Evolutionary conservation across 2,797 vertebrate genomes (phyloP), one percentile per base, ranked within the genome.

Genomic region (Acipenser transmontanus): DNA sequence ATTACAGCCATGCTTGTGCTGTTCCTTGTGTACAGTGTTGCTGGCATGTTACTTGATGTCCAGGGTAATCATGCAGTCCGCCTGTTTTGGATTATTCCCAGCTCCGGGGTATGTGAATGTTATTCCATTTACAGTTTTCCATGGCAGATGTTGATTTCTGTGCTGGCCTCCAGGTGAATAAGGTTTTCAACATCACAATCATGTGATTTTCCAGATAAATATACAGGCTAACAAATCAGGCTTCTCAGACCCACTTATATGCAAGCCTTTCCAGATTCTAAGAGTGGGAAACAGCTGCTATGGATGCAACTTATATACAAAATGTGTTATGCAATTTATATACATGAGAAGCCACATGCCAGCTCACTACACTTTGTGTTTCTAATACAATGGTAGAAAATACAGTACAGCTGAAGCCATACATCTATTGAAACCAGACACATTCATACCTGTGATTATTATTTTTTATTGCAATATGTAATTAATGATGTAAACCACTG

Each of bases 11-110:
- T 73, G 74, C 62, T 47, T 49, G 49, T 17, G 50, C 60, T 50
- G 50, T 61, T 63, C 54, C 47, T 52, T 9, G 59, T 62, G 66
- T 34, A 20, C 54, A 49, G 62, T 69, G 48, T 77, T 66, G 78
- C 82, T 88, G 83, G 86, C 86, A 81, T 87, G 86, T 88, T 84
- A 87, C 82, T 78, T 87, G 84, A 88, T 85, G 85, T 88, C 82
- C 82, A 81, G 83, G 79, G 82, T 87, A 85, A 87, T 87, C 85
- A 81, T 87, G 81, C 84, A 82, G 83, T 87, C 84, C 83, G 86
- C 81, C 85, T 87, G 84, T 82, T 84, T 80, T 89, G 87, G 87
- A 88, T 85, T 87, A 85, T 80, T 80, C 82, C 83, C 80, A 83
- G 82, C 84, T 88, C 82, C 83, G 82, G 86, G 84, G 84, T 80